Percentiles rank a stretch among this genome's conserved stretches.
phyloP scores from a whole-genome alignment of 2,797 vertebrate genomes.

The Anomalospiza imberbis region DNA sequence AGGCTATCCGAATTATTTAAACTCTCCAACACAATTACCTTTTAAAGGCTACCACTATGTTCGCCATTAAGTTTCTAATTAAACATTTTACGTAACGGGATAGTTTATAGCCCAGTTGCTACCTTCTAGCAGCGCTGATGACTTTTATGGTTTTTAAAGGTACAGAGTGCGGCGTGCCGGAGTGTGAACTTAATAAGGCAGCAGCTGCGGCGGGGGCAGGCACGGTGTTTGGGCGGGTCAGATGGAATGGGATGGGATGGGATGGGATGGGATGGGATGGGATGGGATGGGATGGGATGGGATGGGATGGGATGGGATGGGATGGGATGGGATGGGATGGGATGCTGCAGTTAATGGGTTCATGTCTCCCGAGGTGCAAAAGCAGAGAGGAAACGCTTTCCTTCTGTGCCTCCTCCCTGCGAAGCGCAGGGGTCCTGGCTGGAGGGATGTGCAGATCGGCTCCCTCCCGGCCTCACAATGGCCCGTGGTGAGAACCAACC shows the following conservation, averaged over 20 bases:
- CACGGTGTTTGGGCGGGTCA: neutral
- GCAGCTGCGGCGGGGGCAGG: neutral
- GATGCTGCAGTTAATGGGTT: neutral
- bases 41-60: constrained; percentile 63
- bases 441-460: neutral
- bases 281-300: neutral
- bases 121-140: constrained; percentile 47
- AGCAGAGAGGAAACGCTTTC: neutral
- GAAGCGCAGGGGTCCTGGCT: fast-evolving
- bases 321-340: neutral
- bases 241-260: neutral
- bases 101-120: constrained; percentile 52
- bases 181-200: constrained; percentile 24
- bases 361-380: neutral
- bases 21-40: constrained; percentile 65
- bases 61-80: constrained; percentile 70
- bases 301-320: neutral
- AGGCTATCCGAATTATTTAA: constrained; percentile 67
- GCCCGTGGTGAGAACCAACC: fast-evolving
- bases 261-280: neutral
- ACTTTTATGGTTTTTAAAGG: constrained; percentile 47
- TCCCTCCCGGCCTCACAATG: neutral
- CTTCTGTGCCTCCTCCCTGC: fast-evolving
- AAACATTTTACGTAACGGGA: constrained; percentile 61
- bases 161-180: neutral